Base-by-base conservation (phyloP, 1,140 invertebrate genomes). In the fruit fly (Drosophila melanogaster) region DNA sequence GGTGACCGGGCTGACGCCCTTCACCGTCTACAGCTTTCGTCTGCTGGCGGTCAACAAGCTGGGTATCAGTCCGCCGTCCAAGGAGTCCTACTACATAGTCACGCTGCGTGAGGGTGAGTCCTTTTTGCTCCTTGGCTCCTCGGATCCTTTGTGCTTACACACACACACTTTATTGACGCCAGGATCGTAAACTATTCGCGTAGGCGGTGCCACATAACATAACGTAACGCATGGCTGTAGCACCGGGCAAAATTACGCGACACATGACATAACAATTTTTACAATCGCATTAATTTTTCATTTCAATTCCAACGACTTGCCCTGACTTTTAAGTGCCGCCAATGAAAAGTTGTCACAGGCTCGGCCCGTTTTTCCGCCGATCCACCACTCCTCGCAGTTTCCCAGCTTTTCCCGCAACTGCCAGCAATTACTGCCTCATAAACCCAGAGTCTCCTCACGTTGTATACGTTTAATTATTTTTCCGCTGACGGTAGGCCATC, bases 1-100 rank as follows among this genome's bases (percentile, higher is more conserved):
- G 84, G 94, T 96, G 74, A 93, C 93, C 60, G 94, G 93, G 50
- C 93, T 96, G 59, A 93, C 93, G 65, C 96, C 96, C 15, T 96
- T 95, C 91, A 96, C 95, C 33, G 95, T 96, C 47, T 96, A 96
- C 92, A 96, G 95, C 91, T 96, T 96, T 93, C 93, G 95, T 56
- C 94, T 96, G 60, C 92, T 95, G 49, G 96, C 95, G 37, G 95
- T 96, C 41, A 96, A 96, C 91, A 94, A 94, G 53, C 93, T 96
- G 89, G 96, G 96, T 58, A 92, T 93, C 46, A 96, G 95, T 91
- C 92, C 92, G 41, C 95, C 95, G 44, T 96, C 95, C 92, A 95
- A 94, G 89, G 94, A 95, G 83, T 96, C 95, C 50, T 96, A 96
- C 92, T 96, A 95, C 91, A 96, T 96, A 93, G 94, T 96, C 72